Conservation (phyloP, 2,113 vertebrate genomes). For the Ctenomys sociabilis region DNA sequence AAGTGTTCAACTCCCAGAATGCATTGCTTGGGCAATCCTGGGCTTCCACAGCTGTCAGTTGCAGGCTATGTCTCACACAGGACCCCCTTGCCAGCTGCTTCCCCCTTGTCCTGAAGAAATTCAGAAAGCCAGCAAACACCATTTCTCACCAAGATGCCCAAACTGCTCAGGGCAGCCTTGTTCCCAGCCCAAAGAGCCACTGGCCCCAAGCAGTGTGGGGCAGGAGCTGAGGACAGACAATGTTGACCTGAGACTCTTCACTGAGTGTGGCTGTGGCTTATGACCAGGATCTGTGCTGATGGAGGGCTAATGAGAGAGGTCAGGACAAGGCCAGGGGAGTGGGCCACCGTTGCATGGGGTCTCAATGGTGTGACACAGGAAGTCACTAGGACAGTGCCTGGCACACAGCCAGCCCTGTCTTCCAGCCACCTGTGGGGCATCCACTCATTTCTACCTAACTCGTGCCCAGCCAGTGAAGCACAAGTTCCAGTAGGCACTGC, state of each 20-base stretch:
- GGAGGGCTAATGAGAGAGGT: background rate
- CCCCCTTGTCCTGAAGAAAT: background rate
- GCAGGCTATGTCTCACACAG: too few species aligned
- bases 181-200: background rate
- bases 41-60: background rate
- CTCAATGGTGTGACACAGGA: too few species aligned
- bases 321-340: background rate
- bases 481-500: background rate
- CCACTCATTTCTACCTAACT: background rate
- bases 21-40: background rate
- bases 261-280: background rate
- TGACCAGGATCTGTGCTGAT: background rate
- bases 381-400: background rate
- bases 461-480: background rate
- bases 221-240: background rate
- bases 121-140: background rate
- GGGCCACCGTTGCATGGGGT: rapidly evolving
- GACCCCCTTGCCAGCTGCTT: too few species aligned
- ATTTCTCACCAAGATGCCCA: rapidly evolving
- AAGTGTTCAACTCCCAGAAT: background rate
- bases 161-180: rapidly evolving
- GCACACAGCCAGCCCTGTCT: background rate
- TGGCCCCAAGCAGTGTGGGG: rapidly evolving
- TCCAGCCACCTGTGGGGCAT: background rate
- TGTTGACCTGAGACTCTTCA: background rate